phyloP scores from a whole-genome alignment of 2,888 invertebrate species.

The Spodoptera exigua region DNA sequence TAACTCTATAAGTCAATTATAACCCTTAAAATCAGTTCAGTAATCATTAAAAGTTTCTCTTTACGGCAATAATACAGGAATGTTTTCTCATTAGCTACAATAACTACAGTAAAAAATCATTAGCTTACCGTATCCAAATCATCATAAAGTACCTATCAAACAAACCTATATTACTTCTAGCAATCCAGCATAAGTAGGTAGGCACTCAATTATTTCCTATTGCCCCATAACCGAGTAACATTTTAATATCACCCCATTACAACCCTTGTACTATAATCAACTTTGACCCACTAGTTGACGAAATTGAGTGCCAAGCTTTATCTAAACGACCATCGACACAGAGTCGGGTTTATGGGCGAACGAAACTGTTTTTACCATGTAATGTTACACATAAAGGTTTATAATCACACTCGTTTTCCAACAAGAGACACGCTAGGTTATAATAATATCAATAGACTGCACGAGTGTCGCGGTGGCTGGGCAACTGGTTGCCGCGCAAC shows the following conservation, averaged over 20 bases:
- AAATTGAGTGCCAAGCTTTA: constrained; percentile 71
- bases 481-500: too few relatives aligned
- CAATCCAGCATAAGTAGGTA: constrained; percentile 18
- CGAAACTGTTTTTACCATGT: constrained; percentile 61
- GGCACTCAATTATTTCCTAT: constrained; percentile 30
- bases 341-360: constrained; percentile 60
- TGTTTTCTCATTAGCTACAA: too few relatives aligned
- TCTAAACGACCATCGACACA: constrained; percentile 72
- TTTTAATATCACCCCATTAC: constrained; percentile 47
- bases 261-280: constrained; percentile 46
- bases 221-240: constrained; percentile 42
- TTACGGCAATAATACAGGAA: too few relatives aligned
- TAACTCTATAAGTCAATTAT: too few relatives aligned
- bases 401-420: constrained; percentile 59
- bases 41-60: too few relatives aligned
- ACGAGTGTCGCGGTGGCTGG: too few relatives aligned
- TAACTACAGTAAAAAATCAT: too few relatives aligned
- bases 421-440: constrained; percentile 55
- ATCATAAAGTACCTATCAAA: too few relatives aligned
- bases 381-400: constrained; percentile 64
- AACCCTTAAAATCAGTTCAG: too few relatives aligned
- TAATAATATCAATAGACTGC: too few relatives aligned
- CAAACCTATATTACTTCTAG: background rate
- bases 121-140: too few relatives aligned
- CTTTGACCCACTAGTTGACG: constrained; percentile 58